A percentile compares a stretch with the other conserved stretches of the same genome.
Evolutionary conservation across 2,888 invertebrate species (phyloP).

Genomic region (Minunthozetes semirufus): DNA sequence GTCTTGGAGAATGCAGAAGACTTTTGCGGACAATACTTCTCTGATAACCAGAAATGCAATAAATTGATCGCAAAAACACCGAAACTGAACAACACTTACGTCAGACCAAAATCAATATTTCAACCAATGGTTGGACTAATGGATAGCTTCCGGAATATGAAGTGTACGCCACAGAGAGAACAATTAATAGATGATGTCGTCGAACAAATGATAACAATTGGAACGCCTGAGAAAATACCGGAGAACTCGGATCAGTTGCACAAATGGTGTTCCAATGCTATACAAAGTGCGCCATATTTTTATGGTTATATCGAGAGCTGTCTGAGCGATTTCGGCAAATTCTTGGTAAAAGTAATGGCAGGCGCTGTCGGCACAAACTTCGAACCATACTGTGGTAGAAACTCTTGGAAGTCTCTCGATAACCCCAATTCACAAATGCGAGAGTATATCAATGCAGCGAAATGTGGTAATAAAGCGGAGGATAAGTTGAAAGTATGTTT

Average conservation of each 20-base stretch:
- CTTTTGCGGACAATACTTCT: not conserved
- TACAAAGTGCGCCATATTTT: not conserved
- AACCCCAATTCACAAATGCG: not conserved
- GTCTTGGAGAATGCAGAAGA: not conserved
- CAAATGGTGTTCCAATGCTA: not conserved
- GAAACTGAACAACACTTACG: not conserved
- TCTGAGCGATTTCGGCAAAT: not conserved
- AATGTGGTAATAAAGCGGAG: not conserved
- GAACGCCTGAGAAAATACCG: not conserved
- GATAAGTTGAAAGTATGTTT: not conserved
- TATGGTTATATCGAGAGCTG: not conserved
- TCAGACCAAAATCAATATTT: not conserved
- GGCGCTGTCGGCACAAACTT: not conserved
- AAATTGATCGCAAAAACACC: not conserved
- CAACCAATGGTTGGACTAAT: not conserved
- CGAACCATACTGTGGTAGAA: not conserved
- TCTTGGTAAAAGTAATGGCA: not conserved
- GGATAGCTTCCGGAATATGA: not conserved
- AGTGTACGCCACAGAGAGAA: not conserved
- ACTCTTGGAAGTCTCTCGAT: not conserved
- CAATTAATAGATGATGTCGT: not conserved
- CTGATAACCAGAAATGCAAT: not conserved
- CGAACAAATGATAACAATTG: not conserved
- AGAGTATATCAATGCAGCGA: not conserved
- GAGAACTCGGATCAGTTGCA: not conserved